Percentiles rank a stretch among this genome's conserved stretches.
Conservation (phyloP, 92 coral and sea anemone species). For the Porites lobata region DNA sequence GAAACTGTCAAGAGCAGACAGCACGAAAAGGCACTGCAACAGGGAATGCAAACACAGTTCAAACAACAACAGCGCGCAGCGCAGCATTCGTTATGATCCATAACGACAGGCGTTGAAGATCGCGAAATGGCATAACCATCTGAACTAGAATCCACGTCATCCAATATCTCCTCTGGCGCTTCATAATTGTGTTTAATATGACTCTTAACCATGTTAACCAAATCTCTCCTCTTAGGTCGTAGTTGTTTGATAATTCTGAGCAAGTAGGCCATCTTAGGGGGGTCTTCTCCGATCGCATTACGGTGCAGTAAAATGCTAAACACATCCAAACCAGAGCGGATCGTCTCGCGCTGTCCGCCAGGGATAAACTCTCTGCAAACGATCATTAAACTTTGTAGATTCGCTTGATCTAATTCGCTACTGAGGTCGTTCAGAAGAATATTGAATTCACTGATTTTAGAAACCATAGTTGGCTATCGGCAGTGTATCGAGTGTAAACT, state of each 20-base stretch:
- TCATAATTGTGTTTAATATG: conserved; percentile 66
- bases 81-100: conserved; percentile 1
- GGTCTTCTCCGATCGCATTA: conserved; percentile 72
- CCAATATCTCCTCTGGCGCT: conserved; percentile 7
- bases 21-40: background rate
- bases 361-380: conserved; percentile 68
- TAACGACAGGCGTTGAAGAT: background rate
- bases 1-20: background rate
- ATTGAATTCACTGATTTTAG: conserved; percentile 71
- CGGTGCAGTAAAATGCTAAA: conserved; percentile 72
- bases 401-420: conserved; percentile 66
- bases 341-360: conserved; percentile 56
- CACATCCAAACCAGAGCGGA: conserved; percentile 73
- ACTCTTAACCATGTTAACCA: conserved; percentile 65
- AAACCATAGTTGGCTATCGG: conserved; percentile 3
- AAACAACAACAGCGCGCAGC: conserved; percentile 7
- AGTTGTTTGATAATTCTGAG: conserved; percentile 62
- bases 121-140: background rate
- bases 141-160: conserved; percentile 21
- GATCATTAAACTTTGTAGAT: conserved; percentile 76
- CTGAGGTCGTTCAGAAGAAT: conserved; percentile 85
- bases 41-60: conserved; percentile 10
- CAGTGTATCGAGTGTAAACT: too few relatives aligned
- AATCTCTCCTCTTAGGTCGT: conserved; percentile 75
- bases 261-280: conserved; percentile 65